Evolutionary conservation across 2,888 invertebrate genomes (phyloP), one percentile per base, ranked within the genome.

Genomic region (Acrocera orbiculus): DNA sequence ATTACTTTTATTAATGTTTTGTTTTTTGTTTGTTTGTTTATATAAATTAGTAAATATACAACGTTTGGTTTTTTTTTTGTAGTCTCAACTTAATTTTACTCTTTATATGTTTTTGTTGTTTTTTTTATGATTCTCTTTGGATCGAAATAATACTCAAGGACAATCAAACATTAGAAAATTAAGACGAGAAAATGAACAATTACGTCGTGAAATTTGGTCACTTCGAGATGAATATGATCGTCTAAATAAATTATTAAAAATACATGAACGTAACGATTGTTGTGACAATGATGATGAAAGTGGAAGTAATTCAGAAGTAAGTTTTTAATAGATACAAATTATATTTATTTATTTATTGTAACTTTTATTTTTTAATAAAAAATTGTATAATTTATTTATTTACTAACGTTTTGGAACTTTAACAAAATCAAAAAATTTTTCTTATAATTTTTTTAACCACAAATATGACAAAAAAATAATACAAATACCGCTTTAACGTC

Each of bases 151-250:
- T n/a, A n/a, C n/a, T 61, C 14, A 62, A 85, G 85, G 87, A 45
- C 86, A 87, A 56, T 78, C 76, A 45, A 86, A 87, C 53, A 83
- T 87, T 47, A 85, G 86, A 60, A 86, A 87, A 54, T 55, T 89
- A 50, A 76, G 83, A 42, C 66, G 81, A 27, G 87, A 89, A 53
- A 87, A 87, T 64, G 86, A 87, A 45, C 80, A 82, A 55, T 64
- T 89, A 35, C 75, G 83, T 48, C 66, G 83, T 15, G 87, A 87
- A 61, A 82, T 87, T 52, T 86, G 83, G 66, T 77, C 78, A 36
- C 66, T 87, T 32, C 68, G 87, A 20, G 86, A 87, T 56, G 86
- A 87, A 58, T 87, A 86, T 58, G 86, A 87, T 55, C 71, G 82
- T 34, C 65, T 87, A 46, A 85, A 86, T 58, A 76, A 74, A 48